These are phyloP conservation scores for Leptothorax acervorum DNA, from an alignment of 2,888 invertebrate species.

Conservation along the genomic window DNA sequence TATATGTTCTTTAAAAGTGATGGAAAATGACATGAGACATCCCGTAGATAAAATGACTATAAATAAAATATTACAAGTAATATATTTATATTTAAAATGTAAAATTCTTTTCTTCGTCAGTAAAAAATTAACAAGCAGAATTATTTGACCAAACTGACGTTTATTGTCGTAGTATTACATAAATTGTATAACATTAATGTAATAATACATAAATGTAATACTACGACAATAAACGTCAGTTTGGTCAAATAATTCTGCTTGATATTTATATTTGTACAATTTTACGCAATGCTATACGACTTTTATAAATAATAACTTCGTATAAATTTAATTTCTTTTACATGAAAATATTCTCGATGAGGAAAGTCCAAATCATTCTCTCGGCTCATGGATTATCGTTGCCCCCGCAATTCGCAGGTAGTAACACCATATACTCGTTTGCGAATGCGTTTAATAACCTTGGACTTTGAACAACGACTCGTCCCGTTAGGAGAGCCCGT, in stretches of 20 bases:
- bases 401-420: conserved; percentile 6
- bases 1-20: neutral
- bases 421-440: conserved; percentile 25
- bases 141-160: too few relatives aligned
- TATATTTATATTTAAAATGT: neutral
- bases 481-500: conserved; percentile 49
- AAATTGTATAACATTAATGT: too few relatives aligned
- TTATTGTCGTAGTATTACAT: too few relatives aligned
- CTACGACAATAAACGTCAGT: too few relatives aligned
- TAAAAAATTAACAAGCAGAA: too few relatives aligned
- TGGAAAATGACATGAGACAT: neutral
- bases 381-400: neutral
- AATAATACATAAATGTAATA: too few relatives aligned
- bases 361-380: neutral
- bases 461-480: conserved; percentile 67
- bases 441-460: conserved; percentile 56
- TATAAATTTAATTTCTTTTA: neutral
- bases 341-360: neutral
- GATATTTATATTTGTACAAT: neutral
- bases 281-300: neutral
- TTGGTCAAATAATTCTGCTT: too few relatives aligned
- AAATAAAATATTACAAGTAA: neutral
- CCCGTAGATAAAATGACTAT: neutral
- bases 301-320: neutral
- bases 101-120: too few relatives aligned